Conservation (phyloP, 1,140 invertebrate species). For the Augochlora pura region DNA sequence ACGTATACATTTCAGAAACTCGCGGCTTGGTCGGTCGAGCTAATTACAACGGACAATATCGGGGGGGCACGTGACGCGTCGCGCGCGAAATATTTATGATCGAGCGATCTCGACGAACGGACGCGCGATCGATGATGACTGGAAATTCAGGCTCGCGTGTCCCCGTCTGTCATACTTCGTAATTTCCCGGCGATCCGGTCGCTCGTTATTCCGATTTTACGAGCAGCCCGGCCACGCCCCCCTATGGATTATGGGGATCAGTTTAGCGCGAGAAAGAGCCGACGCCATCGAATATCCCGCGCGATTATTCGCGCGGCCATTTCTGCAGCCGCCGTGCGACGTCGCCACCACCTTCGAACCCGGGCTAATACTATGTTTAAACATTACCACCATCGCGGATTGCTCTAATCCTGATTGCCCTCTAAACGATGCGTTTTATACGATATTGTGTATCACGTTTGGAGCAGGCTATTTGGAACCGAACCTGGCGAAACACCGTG, state of each 20-base stretch:
- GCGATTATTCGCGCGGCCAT: not conserved
- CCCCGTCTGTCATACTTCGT: not conserved
- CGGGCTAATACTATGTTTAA: not conserved
- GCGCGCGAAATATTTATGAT: slow-evolving; percentile 1
- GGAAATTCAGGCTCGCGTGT: not conserved
- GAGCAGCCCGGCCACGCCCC: not conserved
- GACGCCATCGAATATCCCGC: not conserved
- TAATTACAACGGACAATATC: not conserved
- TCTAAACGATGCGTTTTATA: no score
- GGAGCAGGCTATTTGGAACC: no score
- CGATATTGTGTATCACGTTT: no score
- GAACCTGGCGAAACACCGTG: not conserved
- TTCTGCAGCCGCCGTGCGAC: not conserved
- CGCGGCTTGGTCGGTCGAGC: not conserved
- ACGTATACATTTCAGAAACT: not conserved
- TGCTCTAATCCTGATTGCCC: no score
- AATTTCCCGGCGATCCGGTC: slow-evolving; percentile 1
- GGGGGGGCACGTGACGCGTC: not conserved
- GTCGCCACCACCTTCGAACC: not conserved
- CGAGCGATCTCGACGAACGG: not conserved
- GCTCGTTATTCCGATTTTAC: not conserved
- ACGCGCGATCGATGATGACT: no score
- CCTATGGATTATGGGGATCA: not conserved
- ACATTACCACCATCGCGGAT: not conserved
- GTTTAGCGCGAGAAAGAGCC: not conserved